These are phyloP conservation scores for Chamaea fasciata DNA, from an alignment of 2,113 vertebrate species.

Conservation along the genomic window DNA sequence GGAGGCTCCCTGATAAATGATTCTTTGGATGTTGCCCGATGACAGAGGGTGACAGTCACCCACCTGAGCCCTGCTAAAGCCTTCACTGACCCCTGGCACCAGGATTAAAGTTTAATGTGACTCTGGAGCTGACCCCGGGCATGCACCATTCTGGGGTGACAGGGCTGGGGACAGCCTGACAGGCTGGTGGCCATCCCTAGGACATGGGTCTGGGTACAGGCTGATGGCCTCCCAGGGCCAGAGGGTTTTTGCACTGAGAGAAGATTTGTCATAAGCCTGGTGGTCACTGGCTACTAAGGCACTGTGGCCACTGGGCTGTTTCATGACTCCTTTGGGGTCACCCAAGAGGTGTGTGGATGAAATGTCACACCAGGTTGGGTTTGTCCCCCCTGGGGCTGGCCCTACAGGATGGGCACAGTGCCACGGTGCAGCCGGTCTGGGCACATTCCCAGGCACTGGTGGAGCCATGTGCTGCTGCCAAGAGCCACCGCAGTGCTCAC, in stretches of 20 bases:
- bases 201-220: neutral
- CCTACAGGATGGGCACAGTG: neutral
- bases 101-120: conserved; percentile 56
- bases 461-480: neutral
- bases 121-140: neutral
- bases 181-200: neutral
- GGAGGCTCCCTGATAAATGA: neutral
- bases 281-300: neutral
- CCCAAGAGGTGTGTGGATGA: neutral
- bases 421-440: neutral
- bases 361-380: neutral
- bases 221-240: neutral
- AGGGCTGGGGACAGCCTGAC: neutral
- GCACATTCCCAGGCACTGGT: neutral
- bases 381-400: neutral
- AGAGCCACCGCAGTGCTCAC: accelerated
- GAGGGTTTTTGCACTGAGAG: neutral
- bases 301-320: accelerated
- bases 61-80: neutral
- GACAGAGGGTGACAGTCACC: conserved; percentile 40
- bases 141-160: accelerated
- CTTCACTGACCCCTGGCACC: neutral
- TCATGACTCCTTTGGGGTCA: neutral
- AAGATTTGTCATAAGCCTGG: neutral
- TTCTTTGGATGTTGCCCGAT: neutral